phyloP scores from a whole-genome alignment of 2,113 vertebrate species.

The Campylorhamphus procurvoides region DNA sequence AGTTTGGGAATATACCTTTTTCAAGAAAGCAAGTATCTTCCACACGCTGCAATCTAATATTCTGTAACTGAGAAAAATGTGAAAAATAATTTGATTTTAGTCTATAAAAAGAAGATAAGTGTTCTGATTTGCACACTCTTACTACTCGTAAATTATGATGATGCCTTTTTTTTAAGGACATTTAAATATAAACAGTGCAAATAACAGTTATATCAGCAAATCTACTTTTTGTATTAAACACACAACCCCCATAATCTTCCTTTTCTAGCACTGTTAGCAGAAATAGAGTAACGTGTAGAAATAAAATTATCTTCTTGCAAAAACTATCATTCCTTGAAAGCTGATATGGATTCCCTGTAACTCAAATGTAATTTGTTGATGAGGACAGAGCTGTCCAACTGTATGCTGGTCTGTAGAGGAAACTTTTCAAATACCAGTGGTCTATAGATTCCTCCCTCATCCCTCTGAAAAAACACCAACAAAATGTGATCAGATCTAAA shows the following conservation, averaged over 20 bases:
- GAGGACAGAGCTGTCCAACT: not conserved
- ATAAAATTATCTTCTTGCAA: not conserved
- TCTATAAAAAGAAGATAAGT: slow-evolving; percentile 74
- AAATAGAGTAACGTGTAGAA: not conserved
- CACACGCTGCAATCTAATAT: slow-evolving; percentile 65
- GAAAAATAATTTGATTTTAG: slow-evolving; percentile 69
- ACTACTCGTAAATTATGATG: slow-evolving; percentile 61
- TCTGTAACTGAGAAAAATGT: slow-evolving; percentile 72
- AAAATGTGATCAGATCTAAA: not conserved
- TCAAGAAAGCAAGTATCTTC: slow-evolving; percentile 55
- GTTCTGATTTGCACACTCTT: slow-evolving; percentile 69
- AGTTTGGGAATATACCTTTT: slow-evolving; percentile 56
- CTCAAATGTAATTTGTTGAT: not conserved
- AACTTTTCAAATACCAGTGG: not conserved
- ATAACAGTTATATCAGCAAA: slow-evolving; percentile 74
- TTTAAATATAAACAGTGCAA: slow-evolving; percentile 78
- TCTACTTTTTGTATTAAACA: slow-evolving; percentile 45
- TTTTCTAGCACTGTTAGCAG: slow-evolving; percentile 26
- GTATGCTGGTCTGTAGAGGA: not conserved
- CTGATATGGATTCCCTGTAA: not conserved
- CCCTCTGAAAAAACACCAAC: not conserved
- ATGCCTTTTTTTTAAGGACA: slow-evolving; percentile 44
- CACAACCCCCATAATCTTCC: not conserved
- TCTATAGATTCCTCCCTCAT: not conserved
- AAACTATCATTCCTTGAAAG: not conserved